Percentiles rank a stretch among this genome's conserved stretches.
phyloP scores from a whole-genome alignment of 2,888 invertebrate genomes.

The Drepanosiphum platanoidis region DNA sequence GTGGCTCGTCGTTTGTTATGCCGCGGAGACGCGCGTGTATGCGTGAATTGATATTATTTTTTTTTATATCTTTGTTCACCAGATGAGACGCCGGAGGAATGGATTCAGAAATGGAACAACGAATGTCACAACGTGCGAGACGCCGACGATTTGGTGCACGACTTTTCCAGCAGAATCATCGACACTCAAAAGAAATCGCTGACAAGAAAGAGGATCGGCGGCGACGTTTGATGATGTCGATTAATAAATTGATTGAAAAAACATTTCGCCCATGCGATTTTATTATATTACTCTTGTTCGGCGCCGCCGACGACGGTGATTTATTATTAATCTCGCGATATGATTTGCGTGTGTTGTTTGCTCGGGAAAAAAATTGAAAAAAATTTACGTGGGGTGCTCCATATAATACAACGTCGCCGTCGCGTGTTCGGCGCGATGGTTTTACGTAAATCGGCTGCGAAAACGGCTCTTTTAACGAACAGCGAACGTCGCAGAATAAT shows the following conservation, averaged over 20 bases:
- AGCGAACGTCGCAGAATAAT: too few relatives aligned
- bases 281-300: too few relatives aligned
- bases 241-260: not conserved
- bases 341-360: too few relatives aligned
- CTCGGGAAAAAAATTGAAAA: too few relatives aligned
- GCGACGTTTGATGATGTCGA: not conserved
- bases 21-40: not conserved
- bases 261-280: too few relatives aligned
- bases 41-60: conserved; percentile 4
- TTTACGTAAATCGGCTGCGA: too few relatives aligned
- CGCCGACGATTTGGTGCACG: conserved; percentile 35
- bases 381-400: too few relatives aligned
- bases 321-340: too few relatives aligned
- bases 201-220: not conserved
- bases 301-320: too few relatives aligned
- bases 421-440: too few relatives aligned
- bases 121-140: conserved; percentile 27
- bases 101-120: conserved; percentile 34
- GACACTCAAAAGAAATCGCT: not conserved
- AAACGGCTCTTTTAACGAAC: too few relatives aligned
- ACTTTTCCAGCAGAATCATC: conserved; percentile 9
- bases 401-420: too few relatives aligned
- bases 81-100: conserved; percentile 40
- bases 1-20: not conserved
- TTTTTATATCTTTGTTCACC: not conserved